phyloP scores from a whole-genome alignment of 2,888 invertebrate genomes.

The Neoaliturus tenellus region DNA sequence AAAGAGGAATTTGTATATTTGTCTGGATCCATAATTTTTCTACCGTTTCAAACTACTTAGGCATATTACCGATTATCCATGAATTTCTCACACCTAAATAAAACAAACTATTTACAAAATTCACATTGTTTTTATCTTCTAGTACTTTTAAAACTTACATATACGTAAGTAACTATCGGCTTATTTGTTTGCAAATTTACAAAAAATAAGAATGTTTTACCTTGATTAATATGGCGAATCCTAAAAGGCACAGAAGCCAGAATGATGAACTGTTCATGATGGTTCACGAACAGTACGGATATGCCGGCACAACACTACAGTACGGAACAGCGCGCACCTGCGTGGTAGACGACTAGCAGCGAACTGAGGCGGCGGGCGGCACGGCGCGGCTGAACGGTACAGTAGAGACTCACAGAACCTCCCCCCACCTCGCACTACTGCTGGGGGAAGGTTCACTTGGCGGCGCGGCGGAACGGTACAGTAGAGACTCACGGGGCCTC shows the following conservation, averaged over 20 bases:
- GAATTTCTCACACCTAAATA: too few species aligned
- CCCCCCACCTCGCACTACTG: conserved; percentile 1
- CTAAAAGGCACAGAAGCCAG: conserved; percentile 7
- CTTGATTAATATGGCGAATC: conserved; percentile 12
- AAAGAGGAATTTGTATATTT: too few species aligned
- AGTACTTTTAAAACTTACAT: not conserved
- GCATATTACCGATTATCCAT: too few species aligned
- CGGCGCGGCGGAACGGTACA: not conserved
- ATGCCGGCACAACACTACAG: conserved; percentile 2
- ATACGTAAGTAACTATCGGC: not conserved
- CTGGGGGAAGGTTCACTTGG: not conserved
- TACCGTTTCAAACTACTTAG: too few species aligned
- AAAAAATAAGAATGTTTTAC: not conserved
- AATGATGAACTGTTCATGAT: not conserved
- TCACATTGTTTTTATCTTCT: too few species aligned
- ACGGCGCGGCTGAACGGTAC: not conserved
- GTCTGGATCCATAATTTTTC: too few species aligned
- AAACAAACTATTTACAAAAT: too few species aligned
- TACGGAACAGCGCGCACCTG: not conserved
- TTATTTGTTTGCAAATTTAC: too few species aligned
- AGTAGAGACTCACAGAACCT: not conserved
- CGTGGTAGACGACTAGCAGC: not conserved
- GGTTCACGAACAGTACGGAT: not conserved
- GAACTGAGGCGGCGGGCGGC: not conserved
- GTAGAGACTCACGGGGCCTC: too few species aligned